These are phyloP conservation scores for Bufo bufo DNA, from an alignment of 2,113 vertebrate species.

Conservation along the genomic window DNA sequence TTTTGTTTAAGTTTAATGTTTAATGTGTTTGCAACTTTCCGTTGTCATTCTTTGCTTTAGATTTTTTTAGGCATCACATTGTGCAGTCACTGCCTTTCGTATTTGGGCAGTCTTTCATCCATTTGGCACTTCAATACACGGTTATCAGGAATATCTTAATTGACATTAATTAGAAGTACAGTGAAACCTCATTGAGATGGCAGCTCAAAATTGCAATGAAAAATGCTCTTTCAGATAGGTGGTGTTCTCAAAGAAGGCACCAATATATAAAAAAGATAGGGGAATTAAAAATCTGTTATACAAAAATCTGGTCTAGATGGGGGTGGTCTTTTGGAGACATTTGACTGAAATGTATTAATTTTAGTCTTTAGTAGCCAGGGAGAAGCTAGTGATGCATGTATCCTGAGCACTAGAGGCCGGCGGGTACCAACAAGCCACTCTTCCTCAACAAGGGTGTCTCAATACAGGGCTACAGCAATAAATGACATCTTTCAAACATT, in stretches of 20 bases:
- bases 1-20: slow-evolving; percentile 44
- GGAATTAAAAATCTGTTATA: too few relatives aligned
- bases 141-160: neutral
- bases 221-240: too few relatives aligned
- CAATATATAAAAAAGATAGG: too few relatives aligned
- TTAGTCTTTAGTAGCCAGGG: neutral
- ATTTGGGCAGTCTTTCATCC: neutral
- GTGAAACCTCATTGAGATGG: neutral
- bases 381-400: neutral
- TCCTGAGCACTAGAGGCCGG: too few relatives aligned
- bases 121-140: neutral
- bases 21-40: neutral
- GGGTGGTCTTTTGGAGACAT: too few relatives aligned
- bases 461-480: neutral
- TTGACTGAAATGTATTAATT: neutral
- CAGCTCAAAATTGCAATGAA: too few relatives aligned
- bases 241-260: too few relatives aligned
- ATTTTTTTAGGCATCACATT: neutral
- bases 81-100: neutral
- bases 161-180: neutral
- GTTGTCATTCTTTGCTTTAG: neutral
- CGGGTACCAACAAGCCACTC: neutral
- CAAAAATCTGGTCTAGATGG: too few relatives aligned
- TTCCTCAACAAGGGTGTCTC: neutral
- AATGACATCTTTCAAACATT: too few relatives aligned